Evolutionary conservation across 2,888 invertebrate genomes (phyloP).

Genomic region (Serrognathus titanus): DNA sequence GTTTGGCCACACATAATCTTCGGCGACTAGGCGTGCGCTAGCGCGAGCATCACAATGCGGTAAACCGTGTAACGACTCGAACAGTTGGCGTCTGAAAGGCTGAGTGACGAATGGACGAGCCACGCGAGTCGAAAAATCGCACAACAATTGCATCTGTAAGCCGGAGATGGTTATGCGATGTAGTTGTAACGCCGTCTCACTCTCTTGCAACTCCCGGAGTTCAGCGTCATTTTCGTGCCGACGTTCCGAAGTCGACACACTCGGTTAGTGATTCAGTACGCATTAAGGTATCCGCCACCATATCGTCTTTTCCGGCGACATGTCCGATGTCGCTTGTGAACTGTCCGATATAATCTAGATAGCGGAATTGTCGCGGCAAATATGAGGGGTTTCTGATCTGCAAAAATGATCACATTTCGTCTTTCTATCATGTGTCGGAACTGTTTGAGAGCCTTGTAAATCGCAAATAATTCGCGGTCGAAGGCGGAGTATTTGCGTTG

Average conservation of each 20-base stretch:
- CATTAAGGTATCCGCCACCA: slow-evolving; percentile 15
- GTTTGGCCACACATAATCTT: slow-evolving; percentile 13
- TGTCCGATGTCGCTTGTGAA: slow-evolving; percentile 17
- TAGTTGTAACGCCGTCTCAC: neutral
- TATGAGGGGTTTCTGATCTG: slow-evolving; percentile 19
- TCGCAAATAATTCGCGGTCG: slow-evolving; percentile 17
- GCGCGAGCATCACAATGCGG: slow-evolving; percentile 8
- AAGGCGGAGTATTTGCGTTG: slow-evolving; percentile 31
- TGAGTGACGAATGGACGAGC: neutral
- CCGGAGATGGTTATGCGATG: neutral
- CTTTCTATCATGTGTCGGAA: slow-evolving; percentile 18
- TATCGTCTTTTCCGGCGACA: slow-evolving; percentile 14
- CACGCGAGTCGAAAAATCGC: neutral
- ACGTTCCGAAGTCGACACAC: neutral
- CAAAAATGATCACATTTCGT: slow-evolving; percentile 13
- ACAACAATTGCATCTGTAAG: neutral
- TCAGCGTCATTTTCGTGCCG: slow-evolving; percentile 1
- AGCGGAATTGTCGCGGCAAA: slow-evolving; percentile 17
- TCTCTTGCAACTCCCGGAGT: neutral
- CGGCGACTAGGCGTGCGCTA: slow-evolving; percentile 2
- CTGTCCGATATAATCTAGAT: slow-evolving; percentile 21
- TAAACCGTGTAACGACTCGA: neutral
- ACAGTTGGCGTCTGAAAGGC: neutral
- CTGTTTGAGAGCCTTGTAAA: slow-evolving; percentile 18
- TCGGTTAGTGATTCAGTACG: neutral